Evolutionary conservation across 2,888 invertebrate species (phyloP).

Genomic region (Cheilosia grossa): DNA sequence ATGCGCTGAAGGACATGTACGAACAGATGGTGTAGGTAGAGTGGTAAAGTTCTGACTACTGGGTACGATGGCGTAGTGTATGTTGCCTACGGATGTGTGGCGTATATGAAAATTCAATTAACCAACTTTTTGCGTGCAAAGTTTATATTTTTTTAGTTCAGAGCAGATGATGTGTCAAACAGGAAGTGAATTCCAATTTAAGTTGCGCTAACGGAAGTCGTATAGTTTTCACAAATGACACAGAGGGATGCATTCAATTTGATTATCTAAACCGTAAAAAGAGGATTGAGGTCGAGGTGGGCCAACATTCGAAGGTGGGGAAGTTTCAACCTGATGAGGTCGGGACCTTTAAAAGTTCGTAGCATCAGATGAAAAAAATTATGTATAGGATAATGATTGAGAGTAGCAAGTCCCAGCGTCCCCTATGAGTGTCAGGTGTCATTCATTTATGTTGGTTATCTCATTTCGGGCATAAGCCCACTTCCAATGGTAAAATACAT

Average conservation of each 20-base stretch:
- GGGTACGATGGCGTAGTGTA: background rate
- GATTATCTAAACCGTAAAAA: background rate
- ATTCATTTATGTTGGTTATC: too few species aligned
- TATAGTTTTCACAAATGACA: background rate
- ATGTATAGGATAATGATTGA: too few species aligned
- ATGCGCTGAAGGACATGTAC: conserved; percentile 3
- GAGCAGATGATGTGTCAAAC: conserved; percentile 11
- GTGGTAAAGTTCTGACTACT: background rate
- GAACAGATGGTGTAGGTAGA: conserved; percentile 1
- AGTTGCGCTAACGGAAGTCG: conserved; percentile 1
- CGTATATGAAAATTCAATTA: conserved; percentile 29
- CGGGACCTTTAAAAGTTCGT: too few species aligned
- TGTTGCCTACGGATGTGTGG: conserved; percentile 4
- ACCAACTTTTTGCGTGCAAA: conserved; percentile 20
- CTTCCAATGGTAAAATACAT: too few species aligned
- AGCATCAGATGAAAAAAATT: too few species aligned
- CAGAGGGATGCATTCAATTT: background rate
- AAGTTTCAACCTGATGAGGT: too few species aligned
- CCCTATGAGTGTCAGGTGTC: too few species aligned
- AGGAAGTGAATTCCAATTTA: conserved; percentile 12
- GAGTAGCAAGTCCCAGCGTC: too few species aligned
- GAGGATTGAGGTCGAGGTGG: background rate
- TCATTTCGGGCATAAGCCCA: too few species aligned
- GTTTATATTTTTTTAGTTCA: background rate
- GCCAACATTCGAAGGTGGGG: too few species aligned